Evolutionary conservation across 2,888 invertebrate genomes (phyloP).

Genomic region (Petrolisthes manimaculis): DNA sequence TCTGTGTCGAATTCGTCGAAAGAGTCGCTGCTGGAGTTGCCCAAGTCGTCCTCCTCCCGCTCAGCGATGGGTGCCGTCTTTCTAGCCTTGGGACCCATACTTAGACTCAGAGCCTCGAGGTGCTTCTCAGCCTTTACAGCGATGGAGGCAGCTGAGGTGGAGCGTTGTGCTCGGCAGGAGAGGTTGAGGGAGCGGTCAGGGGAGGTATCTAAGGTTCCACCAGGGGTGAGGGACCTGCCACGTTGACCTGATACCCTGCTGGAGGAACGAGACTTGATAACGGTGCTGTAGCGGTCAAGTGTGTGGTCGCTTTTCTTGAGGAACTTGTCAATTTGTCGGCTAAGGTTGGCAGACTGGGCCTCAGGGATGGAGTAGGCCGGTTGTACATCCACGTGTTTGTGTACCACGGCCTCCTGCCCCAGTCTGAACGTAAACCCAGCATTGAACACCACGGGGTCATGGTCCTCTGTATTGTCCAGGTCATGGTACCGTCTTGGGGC

Average conservation of each 20-base stretch:
- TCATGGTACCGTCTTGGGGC: slow-evolving; percentile 4
- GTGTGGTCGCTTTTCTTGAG: slow-evolving; percentile 87
- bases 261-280: slow-evolving; percentile 70
- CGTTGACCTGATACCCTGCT: slow-evolving; percentile 15
- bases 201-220: slow-evolving; percentile 21
- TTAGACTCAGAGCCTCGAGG: slow-evolving; percentile 36
- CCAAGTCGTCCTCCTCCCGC: slow-evolving; percentile 33
- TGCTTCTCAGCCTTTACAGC: slow-evolving; percentile 62
- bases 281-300: slow-evolving; percentile 85
- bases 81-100: not conserved
- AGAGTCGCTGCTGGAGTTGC: slow-evolving; percentile 33
- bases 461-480: slow-evolving; percentile 76
- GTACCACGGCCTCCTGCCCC: slow-evolving; percentile 70
- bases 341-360: slow-evolving; percentile 82
- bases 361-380: slow-evolving; percentile 75
- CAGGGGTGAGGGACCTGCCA: slow-evolving; percentile 36
- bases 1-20: slow-evolving; percentile 52
- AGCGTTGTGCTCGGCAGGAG: slow-evolving; percentile 52
- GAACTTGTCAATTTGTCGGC: slow-evolving; percentile 83
- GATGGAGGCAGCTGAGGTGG: slow-evolving; percentile 57
- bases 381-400: slow-evolving; percentile 46
- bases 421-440: slow-evolving; percentile 85
- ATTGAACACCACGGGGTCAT: slow-evolving; percentile 84
- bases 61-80: slow-evolving; percentile 45
- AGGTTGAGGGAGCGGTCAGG: slow-evolving; percentile 35